Evolutionary conservation across 2,888 invertebrate genomes (phyloP).

Genomic region (Taenaris catops): DNA sequence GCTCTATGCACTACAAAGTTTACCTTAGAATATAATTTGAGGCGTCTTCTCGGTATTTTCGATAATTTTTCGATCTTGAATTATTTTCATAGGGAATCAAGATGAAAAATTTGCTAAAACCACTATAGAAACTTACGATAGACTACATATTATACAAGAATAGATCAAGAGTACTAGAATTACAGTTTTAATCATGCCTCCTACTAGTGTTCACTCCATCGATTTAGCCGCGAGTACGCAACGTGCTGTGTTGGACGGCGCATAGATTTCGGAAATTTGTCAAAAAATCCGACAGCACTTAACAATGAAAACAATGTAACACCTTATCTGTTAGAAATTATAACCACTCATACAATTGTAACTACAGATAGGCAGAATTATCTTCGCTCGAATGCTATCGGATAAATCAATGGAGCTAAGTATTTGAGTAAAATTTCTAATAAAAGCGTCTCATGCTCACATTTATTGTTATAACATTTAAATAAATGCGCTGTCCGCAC

Average conservation of each 20-base stretch:
- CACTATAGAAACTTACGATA: constrained; percentile 57
- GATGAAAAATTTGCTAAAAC: constrained; percentile 59
- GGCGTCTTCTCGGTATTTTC: constrained; percentile 33
- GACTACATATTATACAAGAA: constrained; percentile 67
- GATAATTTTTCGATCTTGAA: constrained; percentile 40
- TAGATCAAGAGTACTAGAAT: constrained; percentile 63
- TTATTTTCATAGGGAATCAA: constrained; percentile 41
- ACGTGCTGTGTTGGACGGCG: constrained; percentile 51
- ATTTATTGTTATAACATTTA: constrained; percentile 41
- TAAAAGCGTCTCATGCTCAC: constrained; percentile 68
- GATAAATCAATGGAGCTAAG: constrained; percentile 45
- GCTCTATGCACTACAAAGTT: too few relatives aligned
- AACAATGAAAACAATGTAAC: too few relatives aligned
- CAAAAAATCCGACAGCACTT: not conserved
- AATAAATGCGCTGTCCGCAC: constrained; percentile 37
- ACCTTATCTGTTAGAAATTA: too few relatives aligned
- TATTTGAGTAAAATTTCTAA: constrained; percentile 49
- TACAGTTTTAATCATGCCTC: constrained; percentile 45
- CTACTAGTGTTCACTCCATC: constrained; percentile 49
- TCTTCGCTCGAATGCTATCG: too few relatives aligned
- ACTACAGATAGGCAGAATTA: too few relatives aligned
- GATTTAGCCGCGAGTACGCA: constrained; percentile 27
- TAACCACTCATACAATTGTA: too few relatives aligned
- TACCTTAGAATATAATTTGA: too few relatives aligned
- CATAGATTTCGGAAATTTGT: constrained; percentile 28